A percentile compares a stretch with the other conserved stretches of the same genome.
Conservation (phyloP, 2,888 invertebrate genomes). For the Cheilosia grossa region DNA sequence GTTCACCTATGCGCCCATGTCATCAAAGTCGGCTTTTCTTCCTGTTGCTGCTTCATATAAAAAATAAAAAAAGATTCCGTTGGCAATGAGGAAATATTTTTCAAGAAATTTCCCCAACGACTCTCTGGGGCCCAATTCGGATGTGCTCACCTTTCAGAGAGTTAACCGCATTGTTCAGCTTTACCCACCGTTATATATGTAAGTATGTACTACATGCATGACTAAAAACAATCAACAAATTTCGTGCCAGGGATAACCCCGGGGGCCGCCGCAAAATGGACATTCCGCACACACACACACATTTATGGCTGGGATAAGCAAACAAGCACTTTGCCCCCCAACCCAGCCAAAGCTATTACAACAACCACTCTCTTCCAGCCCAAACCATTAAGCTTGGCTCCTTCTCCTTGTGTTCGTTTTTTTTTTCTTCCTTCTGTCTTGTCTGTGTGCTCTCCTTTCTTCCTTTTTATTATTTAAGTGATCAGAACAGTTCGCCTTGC, state of each 20-base stretch:
- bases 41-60: too few relatives aligned
- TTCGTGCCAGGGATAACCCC: constrained; percentile 31
- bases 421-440: constrained; percentile 14
- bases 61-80: not conserved
- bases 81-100: constrained; percentile 1
- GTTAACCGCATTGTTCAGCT: constrained; percentile 22
- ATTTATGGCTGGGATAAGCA: constrained; percentile 40
- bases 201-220: not conserved
- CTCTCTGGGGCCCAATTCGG: constrained; percentile 18
- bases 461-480: constrained; percentile 58
- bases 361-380: not conserved
- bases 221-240: constrained; percentile 58
- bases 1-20: too few relatives aligned
- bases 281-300: constrained; percentile 31
- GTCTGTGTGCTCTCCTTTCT: constrained; percentile 21
- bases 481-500: constrained; percentile 24
- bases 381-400: constrained; percentile 13
- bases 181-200: not conserved
- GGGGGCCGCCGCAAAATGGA: constrained; percentile 31
- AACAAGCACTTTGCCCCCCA: constrained; percentile 38
- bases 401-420: not conserved
- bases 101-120: constrained; percentile 28
- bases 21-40: too few relatives aligned
- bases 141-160: constrained; percentile 16
- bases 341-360: constrained; percentile 11